Base-by-base conservation (phyloP, 2,797 vertebrate genomes). In the Threskiornis aethiopicus region DNA sequence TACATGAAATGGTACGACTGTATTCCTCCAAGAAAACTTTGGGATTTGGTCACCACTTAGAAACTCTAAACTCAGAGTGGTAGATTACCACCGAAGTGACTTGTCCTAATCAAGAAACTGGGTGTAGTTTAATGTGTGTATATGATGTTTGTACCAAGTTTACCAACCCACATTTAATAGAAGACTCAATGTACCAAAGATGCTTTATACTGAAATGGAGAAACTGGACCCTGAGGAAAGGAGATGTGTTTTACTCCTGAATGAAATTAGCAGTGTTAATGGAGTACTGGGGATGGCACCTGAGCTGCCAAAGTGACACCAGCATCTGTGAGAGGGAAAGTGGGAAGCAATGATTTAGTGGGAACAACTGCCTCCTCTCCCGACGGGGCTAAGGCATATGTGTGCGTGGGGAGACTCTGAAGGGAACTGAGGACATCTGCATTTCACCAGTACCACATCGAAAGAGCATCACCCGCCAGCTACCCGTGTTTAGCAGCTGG, bases 351-450 rank as follows among this genome's bases (percentile, higher is more conserved):
- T 3, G 35, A 83, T 57, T 88, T 61, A 72, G 54, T 19, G 14
- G 18, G 41, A 79, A 47, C 52, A 78, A 24, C 46, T 61, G 25
- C 37, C 42, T 67, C 71, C 67, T 58, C 59, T 73, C 52, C 79
- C 6, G 3, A 22, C 0, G 0, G 37, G 35, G 31, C 25, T 37
- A 44, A 67, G 54, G 16, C 4, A 1, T 1, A 13, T 54, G 26
- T 29, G 41, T 4, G n/a, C 26, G 37, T 8, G n/a, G 29, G n/a
- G 33, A 78, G 41, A n/a, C 37, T 70, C 59, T 47, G 62, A 78
- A 66, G 21, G 69, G 72, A 86, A 26, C 11, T 21, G 25, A 87
- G 46, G 22, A 44, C 22, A 69, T 57, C 69, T 85, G 76, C 61
- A 41, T 55, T 78, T 61, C 61, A 67, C 76, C 3, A 16, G 73